Percentiles rank a stretch among this genome's conserved stretches.
Conservation (phyloP, 2,797 vertebrate species). For the Gymnoscopelus microlampas region DNA sequence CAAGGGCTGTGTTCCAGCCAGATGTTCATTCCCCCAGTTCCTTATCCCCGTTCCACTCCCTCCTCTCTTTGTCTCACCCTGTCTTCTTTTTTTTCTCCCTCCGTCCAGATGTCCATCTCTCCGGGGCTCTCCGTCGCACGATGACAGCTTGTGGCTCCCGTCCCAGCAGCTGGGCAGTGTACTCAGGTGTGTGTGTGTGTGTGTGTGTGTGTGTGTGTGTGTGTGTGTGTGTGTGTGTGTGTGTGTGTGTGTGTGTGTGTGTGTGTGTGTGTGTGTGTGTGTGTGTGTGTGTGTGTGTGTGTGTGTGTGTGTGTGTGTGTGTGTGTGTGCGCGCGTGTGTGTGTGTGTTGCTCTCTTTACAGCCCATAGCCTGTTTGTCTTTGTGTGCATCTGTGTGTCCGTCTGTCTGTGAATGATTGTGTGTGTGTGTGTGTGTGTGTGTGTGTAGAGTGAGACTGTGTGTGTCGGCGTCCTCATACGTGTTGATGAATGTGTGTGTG, state of each 20-base stretch:
- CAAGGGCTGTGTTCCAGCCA: conserved; percentile 50
- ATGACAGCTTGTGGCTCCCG: conserved; percentile 42
- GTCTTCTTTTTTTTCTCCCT: background rate
- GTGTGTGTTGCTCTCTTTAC: too few relatives aligned
- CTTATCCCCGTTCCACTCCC: background rate
- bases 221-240: conserved; percentile 9
- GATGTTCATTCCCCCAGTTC: conserved; percentile 47
- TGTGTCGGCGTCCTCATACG: background rate
- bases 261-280: background rate
- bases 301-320: background rate
- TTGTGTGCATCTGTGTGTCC: too few relatives aligned
- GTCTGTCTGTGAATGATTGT: too few relatives aligned
- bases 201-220: background rate
- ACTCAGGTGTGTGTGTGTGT: conserved; percentile 4
- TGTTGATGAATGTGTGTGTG: background rate
- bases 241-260: background rate
- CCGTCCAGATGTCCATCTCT: conserved; percentile 65
- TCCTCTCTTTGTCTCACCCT: background rate
- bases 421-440: too few relatives aligned
- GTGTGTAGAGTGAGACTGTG: background rate
- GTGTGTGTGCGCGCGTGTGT: too few relatives aligned
- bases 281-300: background rate
- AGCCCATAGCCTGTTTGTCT: too few relatives aligned
- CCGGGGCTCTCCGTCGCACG: conserved; percentile 26
- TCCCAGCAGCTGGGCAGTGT: conserved; percentile 39